Evolutionary conservation across 2,797 vertebrate genomes (phyloP).

Genomic region (Hypotaenidia okinawae): DNA sequence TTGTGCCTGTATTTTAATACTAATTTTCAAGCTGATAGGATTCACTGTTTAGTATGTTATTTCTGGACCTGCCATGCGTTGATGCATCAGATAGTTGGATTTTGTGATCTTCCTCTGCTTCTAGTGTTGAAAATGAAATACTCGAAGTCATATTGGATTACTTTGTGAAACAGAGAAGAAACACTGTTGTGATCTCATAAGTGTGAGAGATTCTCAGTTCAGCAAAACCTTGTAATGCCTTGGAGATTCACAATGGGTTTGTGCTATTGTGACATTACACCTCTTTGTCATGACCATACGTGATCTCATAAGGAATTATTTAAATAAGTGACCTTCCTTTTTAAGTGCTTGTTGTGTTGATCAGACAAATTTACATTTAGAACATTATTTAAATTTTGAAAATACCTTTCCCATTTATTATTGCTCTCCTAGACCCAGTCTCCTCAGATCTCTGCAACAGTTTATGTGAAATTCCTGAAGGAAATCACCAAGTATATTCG

Average conservation of each 20-base stretch:
- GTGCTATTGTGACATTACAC: neutral
- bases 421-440: neutral
- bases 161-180: neutral
- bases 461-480: neutral
- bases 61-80: neutral
- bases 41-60: neutral
- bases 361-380: neutral
- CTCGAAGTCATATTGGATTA: neutral
- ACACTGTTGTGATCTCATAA: neutral
- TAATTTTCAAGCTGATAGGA: neutral
- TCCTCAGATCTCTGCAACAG: neutral
- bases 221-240: neutral
- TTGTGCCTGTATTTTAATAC: neutral
- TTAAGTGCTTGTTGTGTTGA: neutral
- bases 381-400: neutral
- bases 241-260: neutral
- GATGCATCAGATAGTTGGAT: neutral
- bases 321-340: neutral
- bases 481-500: neutral
- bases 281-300: neutral
- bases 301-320: neutral
- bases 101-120: neutral
- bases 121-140: neutral
- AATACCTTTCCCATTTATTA: neutral
- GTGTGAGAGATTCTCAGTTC: neutral